These are phyloP conservation scores for Drosophila mettleri DNA, from an alignment of 2,888 invertebrate genomes.

Conservation along the genomic window DNA sequence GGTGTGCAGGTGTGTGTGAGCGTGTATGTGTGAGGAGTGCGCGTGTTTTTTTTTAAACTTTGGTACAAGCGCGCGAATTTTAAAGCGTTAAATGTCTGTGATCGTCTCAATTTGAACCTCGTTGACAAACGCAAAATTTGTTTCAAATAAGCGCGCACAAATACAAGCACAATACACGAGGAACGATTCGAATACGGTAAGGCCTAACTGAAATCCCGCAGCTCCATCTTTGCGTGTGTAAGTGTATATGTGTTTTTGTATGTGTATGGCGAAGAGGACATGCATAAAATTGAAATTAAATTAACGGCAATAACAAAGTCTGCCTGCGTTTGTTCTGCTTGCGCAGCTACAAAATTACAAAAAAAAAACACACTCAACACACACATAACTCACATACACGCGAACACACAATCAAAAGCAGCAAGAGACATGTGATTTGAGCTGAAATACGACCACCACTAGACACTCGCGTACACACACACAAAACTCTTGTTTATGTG, in stretches of 20 bases:
- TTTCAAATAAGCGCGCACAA: slow-evolving; percentile 51
- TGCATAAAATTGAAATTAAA: slow-evolving; percentile 22
- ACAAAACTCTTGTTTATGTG: slow-evolving; percentile 23
- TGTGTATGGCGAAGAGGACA: slow-evolving; percentile 31
- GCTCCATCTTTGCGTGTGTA: not conserved
- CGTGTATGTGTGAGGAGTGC: slow-evolving; percentile 37
- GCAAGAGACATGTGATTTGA: slow-evolving; percentile 68
- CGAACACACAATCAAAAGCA: slow-evolving; percentile 22
- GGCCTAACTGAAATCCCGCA: slow-evolving; percentile 11
- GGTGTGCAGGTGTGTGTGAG: slow-evolving; percentile 5
- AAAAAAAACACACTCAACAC: slow-evolving; percentile 27
- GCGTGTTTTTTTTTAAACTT: slow-evolving; percentile 15
- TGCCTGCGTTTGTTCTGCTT: slow-evolving; percentile 53
- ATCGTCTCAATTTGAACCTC: slow-evolving; percentile 10
- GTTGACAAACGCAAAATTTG: slow-evolving; percentile 5
- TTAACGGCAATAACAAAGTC: slow-evolving; percentile 55
- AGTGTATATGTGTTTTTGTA: not conserved
- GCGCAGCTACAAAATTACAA: slow-evolving; percentile 71
- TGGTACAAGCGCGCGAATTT: slow-evolving; percentile 44
- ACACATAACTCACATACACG: slow-evolving; percentile 17
- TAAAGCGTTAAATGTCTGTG: slow-evolving; percentile 30
- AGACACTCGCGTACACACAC: slow-evolving; percentile 26
- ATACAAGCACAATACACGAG: slow-evolving; percentile 18
- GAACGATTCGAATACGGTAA: slow-evolving; percentile 12
- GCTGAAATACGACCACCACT: slow-evolving; percentile 72